These are phyloP conservation scores for Zygaena filipendulae DNA, from an alignment of 2,888 invertebrate genomes.

Conservation along the genomic window DNA sequence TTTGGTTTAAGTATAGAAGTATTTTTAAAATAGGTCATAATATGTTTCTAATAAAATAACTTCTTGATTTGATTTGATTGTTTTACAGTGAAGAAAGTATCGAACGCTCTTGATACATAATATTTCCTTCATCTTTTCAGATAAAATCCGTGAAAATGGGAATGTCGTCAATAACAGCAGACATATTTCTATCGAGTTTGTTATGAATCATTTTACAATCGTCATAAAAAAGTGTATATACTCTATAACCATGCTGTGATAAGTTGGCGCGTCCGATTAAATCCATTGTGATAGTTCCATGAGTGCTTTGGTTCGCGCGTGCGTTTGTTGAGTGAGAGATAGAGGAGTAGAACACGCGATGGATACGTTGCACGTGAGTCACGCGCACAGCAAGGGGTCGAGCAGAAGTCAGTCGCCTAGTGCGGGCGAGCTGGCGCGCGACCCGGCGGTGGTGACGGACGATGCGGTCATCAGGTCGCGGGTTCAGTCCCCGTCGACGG, in stretches of 20 bases:
- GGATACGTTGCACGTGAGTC: slow-evolving; percentile 56
- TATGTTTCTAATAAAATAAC: too few relatives aligned
- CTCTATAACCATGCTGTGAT: slow-evolving; percentile 15
- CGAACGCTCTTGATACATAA: too few relatives aligned
- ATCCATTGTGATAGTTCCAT: slow-evolving; percentile 7
- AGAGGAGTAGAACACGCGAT: slow-evolving; percentile 24
- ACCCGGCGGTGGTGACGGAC: slow-evolving; percentile 48
- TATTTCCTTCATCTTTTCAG: too few relatives aligned
- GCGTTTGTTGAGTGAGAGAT: slow-evolving; percentile 2
- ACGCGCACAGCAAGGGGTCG: slow-evolving; percentile 68
- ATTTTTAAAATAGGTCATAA: too few relatives aligned
- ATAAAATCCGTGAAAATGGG: slow-evolving; percentile 25
- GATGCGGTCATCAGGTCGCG: slow-evolving; percentile 53
- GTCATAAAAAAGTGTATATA: too few relatives aligned
- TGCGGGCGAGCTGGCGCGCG: slow-evolving; percentile 52
- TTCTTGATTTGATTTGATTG: too few relatives aligned
- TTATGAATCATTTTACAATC: too few relatives aligned
- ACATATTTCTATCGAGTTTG: slow-evolving; percentile 14
- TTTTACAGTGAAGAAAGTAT: too few relatives aligned
- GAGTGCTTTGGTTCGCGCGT: slow-evolving; percentile 1
- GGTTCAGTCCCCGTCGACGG: slow-evolving; percentile 53
- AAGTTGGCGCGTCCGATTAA: too few relatives aligned
- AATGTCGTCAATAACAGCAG: slow-evolving; percentile 18
- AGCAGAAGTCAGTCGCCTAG: slow-evolving; percentile 73
- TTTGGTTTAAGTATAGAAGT: too few relatives aligned